Conservation (phyloP, 1,140 invertebrate genomes). For the Hestina assimilis region DNA sequence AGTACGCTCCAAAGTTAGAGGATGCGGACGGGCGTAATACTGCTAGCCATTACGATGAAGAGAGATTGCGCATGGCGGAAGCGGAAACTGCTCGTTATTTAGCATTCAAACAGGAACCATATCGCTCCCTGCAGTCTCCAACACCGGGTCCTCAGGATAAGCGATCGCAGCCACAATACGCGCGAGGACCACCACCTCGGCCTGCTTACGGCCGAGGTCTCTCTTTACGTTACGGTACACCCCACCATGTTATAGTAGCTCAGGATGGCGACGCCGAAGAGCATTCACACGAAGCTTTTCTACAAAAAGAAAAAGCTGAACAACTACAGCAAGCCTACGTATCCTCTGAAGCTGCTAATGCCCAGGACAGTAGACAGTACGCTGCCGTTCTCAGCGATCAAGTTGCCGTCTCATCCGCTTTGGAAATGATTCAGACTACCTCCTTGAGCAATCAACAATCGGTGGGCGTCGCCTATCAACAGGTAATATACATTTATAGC, state of each 20-base stretch:
- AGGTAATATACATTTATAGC: slow-evolving; percentile 17
- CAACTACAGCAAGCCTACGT: slow-evolving; percentile 52
- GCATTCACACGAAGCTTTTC: slow-evolving; percentile 44
- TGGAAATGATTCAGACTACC: slow-evolving; percentile 72
- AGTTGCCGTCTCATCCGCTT: slow-evolving; percentile 46
- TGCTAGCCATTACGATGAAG: slow-evolving; percentile 57
- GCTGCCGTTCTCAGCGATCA: slow-evolving; percentile 53
- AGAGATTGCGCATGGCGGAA: slow-evolving; percentile 53
- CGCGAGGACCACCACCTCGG: slow-evolving; percentile 37
- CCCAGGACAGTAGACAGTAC: slow-evolving; percentile 51
- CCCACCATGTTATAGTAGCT: slow-evolving; percentile 55
- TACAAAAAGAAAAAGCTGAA: slow-evolving; percentile 53
- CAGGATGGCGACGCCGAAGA: slow-evolving; percentile 54
- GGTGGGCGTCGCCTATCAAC: slow-evolving; percentile 69
- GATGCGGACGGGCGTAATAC: slow-evolving; percentile 29
- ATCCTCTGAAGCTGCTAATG: slow-evolving; percentile 28
- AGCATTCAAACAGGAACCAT: slow-evolving; percentile 61
- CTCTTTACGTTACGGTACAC: slow-evolving; percentile 54
- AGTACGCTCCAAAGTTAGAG: slow-evolving; percentile 52
- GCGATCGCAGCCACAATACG: slow-evolving; percentile 38
- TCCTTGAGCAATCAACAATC: slow-evolving; percentile 64
- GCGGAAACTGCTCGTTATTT: slow-evolving; percentile 61
- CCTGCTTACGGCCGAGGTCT: slow-evolving; percentile 42
- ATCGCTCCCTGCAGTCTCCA: slow-evolving; percentile 43
- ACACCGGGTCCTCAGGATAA: slow-evolving; percentile 36